Conservation (phyloP, 2,888 invertebrate genomes). For the Neoaliturus tenellus region DNA sequence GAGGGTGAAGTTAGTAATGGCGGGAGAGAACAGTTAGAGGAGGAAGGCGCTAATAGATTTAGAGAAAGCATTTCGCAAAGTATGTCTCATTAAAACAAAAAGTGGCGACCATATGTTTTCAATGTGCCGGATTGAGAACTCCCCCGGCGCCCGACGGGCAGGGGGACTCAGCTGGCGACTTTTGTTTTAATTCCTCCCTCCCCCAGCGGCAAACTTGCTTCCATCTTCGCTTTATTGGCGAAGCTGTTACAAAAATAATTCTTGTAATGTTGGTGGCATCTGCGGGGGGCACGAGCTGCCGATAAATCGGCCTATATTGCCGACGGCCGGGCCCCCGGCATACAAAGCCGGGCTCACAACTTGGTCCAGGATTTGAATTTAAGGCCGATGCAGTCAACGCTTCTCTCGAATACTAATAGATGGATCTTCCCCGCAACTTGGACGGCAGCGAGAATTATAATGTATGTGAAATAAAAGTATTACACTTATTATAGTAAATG, state of each 20-base stretch:
- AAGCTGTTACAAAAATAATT: constrained; percentile 46
- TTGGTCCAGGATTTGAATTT: constrained; percentile 38
- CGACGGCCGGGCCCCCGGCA: not conserved
- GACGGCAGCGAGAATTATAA: too few species aligned
- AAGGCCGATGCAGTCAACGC: constrained; percentile 36
- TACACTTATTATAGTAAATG: too few species aligned
- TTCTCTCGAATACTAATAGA: constrained; percentile 30
- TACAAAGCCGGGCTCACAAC: constrained; percentile 14
- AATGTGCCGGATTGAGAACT: constrained; percentile 25
- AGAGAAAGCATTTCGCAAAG: constrained; percentile 49
- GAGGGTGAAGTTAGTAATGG: constrained; percentile 5
- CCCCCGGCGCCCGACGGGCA: not conserved
- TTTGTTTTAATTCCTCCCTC: constrained; percentile 44
- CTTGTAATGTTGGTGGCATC: constrained; percentile 24
- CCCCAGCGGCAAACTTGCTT: not conserved
- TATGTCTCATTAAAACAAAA: constrained; percentile 52
- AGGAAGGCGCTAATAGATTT: constrained; percentile 41
- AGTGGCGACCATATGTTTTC: constrained; percentile 51
- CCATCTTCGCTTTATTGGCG: constrained; percentile 44
- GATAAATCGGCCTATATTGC: constrained; percentile 32
- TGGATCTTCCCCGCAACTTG: not conserved
- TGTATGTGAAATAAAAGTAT: too few species aligned
- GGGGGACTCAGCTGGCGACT: constrained; percentile 38
- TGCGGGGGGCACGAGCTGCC: constrained; percentile 15
- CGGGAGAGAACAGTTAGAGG: constrained; percentile 23